These are phyloP conservation scores for Pogonomyrmex californicus DNA, from an alignment of 1,140 invertebrate genomes.

Conservation along the genomic window DNA sequence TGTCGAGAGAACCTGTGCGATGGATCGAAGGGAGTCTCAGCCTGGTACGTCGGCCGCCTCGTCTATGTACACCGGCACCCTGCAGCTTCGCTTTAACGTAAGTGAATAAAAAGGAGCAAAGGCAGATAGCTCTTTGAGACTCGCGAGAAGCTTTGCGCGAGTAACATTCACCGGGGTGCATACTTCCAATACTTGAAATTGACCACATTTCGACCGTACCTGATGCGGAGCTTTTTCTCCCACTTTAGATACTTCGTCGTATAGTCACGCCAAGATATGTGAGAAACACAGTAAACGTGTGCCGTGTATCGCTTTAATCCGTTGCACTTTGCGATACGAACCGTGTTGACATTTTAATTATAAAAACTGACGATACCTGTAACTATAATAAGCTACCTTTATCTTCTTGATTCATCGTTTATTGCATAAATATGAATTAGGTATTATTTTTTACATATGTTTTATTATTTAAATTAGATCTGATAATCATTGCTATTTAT, in stretches of 20 bases:
- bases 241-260: background rate
- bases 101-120: slow-evolving; percentile 68
- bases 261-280: background rate
- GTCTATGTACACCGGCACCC: slow-evolving; percentile 73
- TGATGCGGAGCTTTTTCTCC: background rate
- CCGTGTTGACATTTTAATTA: background rate
- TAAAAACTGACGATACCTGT: background rate
- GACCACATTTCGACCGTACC: slow-evolving; percentile 11
- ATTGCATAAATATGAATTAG: background rate
- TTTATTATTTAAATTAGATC: slow-evolving; percentile 3
- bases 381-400: background rate
- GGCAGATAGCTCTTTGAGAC: slow-evolving; percentile 52
- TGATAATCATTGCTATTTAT: background rate
- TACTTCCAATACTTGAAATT: slow-evolving; percentile 36
- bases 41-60: slow-evolving; percentile 65
- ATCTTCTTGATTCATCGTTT: background rate
- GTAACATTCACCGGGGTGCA: slow-evolving; percentile 15
- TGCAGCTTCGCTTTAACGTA: slow-evolving; percentile 80
- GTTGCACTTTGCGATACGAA: background rate
- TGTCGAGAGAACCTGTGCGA: slow-evolving; percentile 25
- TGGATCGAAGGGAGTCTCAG: slow-evolving; percentile 70
- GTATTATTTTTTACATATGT: background rate
- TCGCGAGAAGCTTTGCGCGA: slow-evolving; percentile 39
- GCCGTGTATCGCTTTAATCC: background rate
- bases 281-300: background rate